Percentiles rank a stretch among this genome's conserved stretches.
These are phyloP conservation scores for Lophius piscatorius DNA, from an alignment of 2,113 vertebrate genomes.

Conservation along the genomic window DNA sequence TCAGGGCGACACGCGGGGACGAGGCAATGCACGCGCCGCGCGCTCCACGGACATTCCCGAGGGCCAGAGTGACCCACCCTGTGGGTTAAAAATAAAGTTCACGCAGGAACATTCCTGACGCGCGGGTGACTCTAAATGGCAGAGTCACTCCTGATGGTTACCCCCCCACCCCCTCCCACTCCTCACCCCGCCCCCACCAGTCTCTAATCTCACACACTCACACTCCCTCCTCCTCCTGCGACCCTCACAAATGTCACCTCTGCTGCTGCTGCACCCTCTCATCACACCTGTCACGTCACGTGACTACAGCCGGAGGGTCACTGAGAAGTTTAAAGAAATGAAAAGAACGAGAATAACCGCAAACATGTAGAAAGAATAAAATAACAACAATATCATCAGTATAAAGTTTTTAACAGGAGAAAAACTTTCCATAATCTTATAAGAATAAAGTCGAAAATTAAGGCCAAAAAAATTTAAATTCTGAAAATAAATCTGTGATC, in stretches of 20 bases:
- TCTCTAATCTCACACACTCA: conserved; percentile 56
- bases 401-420: too few relatives aligned
- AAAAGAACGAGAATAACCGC: too few relatives aligned
- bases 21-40: conserved; percentile 54
- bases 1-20: conserved; percentile 50
- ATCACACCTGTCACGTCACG: conserved; percentile 19
- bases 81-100: conserved; percentile 82
- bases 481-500: too few relatives aligned
- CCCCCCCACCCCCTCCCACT: conserved; percentile 1
- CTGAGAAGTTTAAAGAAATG: too few relatives aligned
- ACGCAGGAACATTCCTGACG: conserved; percentile 78
- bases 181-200: conserved; percentile 33
- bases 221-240: conserved; percentile 26
- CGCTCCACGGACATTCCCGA: conserved; percentile 73
- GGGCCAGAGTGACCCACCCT: conserved; percentile 71
- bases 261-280: background rate
- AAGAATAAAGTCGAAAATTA: too few relatives aligned
- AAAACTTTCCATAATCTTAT: too few relatives aligned
- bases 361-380: too few relatives aligned
- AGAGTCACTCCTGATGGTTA: conserved; percentile 65
- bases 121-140: conserved; percentile 81
- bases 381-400: too few relatives aligned
- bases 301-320: too few relatives aligned
- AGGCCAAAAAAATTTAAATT: too few relatives aligned
- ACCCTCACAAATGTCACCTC: conserved; percentile 58